These are phyloP conservation scores for Liasis olivaceus DNA, from an alignment of 2,797 vertebrate genomes.

Conservation along the genomic window DNA sequence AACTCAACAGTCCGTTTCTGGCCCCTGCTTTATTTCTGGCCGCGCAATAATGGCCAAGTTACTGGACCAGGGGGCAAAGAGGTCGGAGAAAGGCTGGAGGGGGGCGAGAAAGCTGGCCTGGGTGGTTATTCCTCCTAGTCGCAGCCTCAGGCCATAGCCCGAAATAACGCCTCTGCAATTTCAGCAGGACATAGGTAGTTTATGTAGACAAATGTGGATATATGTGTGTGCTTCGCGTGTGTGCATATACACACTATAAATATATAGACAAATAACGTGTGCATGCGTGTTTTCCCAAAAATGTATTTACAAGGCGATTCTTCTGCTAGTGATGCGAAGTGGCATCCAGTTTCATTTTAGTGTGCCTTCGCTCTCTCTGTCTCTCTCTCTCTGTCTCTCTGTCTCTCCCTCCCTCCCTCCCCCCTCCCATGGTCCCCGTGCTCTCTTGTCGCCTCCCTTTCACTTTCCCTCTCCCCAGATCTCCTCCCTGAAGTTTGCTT, in stretches of 20 bases:
- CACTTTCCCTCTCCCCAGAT: no score
- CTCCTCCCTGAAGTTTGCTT: not conserved
- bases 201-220: not conserved
- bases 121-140: not conserved
- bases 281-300: not conserved
- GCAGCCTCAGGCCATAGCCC: not conserved
- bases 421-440: no score
- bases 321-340: not conserved
- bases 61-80: slow-evolving; percentile 39
- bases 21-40: slow-evolving; percentile 69
- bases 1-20: slow-evolving; percentile 68
- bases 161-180: not conserved
- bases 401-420: accelerated
- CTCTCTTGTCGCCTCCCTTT: not conserved
- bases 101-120: not conserved
- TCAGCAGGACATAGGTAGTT: not conserved
- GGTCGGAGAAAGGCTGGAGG: not conserved
- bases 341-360: not conserved
- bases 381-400: no score
- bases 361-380: not conserved
- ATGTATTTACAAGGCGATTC: not conserved
- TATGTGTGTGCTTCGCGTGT: not conserved
- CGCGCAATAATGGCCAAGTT: slow-evolving; percentile 58
- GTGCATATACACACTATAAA: not conserved
- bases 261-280: not conserved